Base-by-base conservation (phyloP, 2,888 invertebrate genomes). In the Corbicula japonica region DNA sequence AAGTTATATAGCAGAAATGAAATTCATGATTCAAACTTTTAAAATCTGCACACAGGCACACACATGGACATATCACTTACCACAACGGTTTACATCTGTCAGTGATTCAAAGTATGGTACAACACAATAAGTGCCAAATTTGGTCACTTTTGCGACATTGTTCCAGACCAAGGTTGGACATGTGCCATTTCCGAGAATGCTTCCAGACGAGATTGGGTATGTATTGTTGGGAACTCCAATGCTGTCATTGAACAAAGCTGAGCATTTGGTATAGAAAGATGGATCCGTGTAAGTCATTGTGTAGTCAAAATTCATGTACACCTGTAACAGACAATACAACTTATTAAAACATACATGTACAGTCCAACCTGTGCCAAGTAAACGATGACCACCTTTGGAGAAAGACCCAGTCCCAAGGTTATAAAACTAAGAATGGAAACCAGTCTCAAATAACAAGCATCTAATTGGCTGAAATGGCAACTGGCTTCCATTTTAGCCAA, bases 101-200 rank as follows among this genome's bases (percentile, higher is more conserved):
- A 26, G 10, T 12, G 66, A 54, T 12, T 34, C 52, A 54, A 30
- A 41, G 21, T 26, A 66, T 54, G 75, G 75, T 23, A 28, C 28
- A 18, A 30, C 18, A 35, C 80, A 80, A 41, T 23, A 54, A 6
- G 28, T 50, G 1, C 35, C 63, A 0, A 35, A 21, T 0, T 10
- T 2, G 0, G 8, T 5, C 15, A 60, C 46, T 1, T 23, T 4
- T 30, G 76, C 72, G 35, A 41, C 1, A 8, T 56, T 18, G 2
- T 62, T 30, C 76, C 76, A 76, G n/a, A 26, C 5, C 21, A 76
- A 18, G 12, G 0, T 8, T 3, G 58, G 63, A 41, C 76, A 76
- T 2, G 1, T 3, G 5, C 44, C 65, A 46, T 46, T 41, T 12
- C 70, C 76, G 18, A 21, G 8, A 26, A 76, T 65, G 21, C 34